Conservation (phyloP, 2,113 vertebrate genomes). For the Osmerus eperlanus region DNA sequence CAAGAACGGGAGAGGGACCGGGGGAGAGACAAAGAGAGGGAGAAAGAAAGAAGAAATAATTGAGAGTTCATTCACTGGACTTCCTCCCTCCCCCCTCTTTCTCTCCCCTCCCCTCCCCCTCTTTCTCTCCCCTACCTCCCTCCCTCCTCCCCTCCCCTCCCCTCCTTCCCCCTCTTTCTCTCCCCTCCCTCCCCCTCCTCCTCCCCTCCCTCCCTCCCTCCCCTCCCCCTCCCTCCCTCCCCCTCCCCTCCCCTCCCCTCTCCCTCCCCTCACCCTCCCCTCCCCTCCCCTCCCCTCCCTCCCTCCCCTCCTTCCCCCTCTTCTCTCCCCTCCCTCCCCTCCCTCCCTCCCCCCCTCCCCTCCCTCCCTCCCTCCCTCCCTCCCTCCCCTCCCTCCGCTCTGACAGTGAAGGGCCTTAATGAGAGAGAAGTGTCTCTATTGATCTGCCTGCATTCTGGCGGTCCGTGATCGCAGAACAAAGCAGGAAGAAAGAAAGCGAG, state of each 20-base stretch:
- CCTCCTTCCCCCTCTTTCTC: background rate
- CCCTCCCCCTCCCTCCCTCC: background rate
- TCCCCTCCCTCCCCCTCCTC: background rate
- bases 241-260: background rate
- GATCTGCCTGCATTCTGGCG: slow-evolving; percentile 45
- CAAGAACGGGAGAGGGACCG: background rate
- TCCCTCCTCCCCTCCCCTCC: background rate
- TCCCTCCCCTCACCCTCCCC: background rate
- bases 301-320: background rate
- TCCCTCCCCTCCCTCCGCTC: background rate
- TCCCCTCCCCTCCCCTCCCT: background rate
- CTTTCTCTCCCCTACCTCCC: too few relatives aligned
- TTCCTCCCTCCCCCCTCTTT: background rate
- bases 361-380: background rate
- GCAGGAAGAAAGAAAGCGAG: slow-evolving; percentile 10
- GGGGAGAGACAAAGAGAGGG: background rate
- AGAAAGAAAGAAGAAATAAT: slow-evolving; percentile 4
- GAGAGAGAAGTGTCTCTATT: slow-evolving; percentile 46
- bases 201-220: too few relatives aligned
- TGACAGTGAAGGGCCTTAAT: slow-evolving; percentile 47
- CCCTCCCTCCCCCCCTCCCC: background rate
- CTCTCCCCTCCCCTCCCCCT: background rate
- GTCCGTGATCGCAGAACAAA: slow-evolving; percentile 43
- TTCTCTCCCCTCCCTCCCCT: background rate
- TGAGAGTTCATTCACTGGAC: slow-evolving; percentile 13